Evolutionary conservation across 1,140 invertebrate species (phyloP), one percentile per base, ranked within the genome.

Genomic region (Eupristina koningsbergeri): DNA sequence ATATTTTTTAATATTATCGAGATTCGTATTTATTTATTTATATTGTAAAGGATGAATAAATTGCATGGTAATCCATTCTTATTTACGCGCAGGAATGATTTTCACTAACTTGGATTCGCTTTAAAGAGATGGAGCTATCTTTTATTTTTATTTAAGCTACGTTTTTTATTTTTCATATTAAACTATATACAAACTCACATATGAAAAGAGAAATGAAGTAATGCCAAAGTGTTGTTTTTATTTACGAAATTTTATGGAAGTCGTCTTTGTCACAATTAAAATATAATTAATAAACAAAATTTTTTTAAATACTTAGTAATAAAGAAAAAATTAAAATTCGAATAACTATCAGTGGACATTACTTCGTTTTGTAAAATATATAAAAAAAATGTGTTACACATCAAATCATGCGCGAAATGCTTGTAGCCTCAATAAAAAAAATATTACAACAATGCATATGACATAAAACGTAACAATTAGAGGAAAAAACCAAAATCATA

Each of bases 161-260:
- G 53, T 61, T 22, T 41, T 84, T 73, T 80, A 47, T 80, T 50
- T 85, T 78, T 71, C 34, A 67, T 79, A 69, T 61, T 80, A 75
- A 82, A 69, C 84, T 85, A 85, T 85, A 39, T 83, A 85, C 85
- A 85, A 80, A 83, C 75, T 82, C 71, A 76, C 29, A 53, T 69
- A 71, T 75, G 41, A 45, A 45, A 58, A 83, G 17, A 80, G 76
- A 47, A 80, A 39, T 53, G 77, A 83, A 69, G 81, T 80, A 80
- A 80, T 53, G 53, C 17, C 45, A 34, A 22, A 22, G 41, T 13
- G 31, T 80, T 36, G 13, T 67, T 13, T 71, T 63, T 47, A 7
- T 3, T 2, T 63, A 9, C 58, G 34, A 3, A 19, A 71, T 71
- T 41, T 69, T 31, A 39, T 39, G 3, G 19, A 53, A 53, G 50